A percentile compares a stretch with the other conserved stretches of the same genome.
phyloP scores from a whole-genome alignment of 2,888 invertebrate genomes.

The Lacanobia oleracea region DNA sequence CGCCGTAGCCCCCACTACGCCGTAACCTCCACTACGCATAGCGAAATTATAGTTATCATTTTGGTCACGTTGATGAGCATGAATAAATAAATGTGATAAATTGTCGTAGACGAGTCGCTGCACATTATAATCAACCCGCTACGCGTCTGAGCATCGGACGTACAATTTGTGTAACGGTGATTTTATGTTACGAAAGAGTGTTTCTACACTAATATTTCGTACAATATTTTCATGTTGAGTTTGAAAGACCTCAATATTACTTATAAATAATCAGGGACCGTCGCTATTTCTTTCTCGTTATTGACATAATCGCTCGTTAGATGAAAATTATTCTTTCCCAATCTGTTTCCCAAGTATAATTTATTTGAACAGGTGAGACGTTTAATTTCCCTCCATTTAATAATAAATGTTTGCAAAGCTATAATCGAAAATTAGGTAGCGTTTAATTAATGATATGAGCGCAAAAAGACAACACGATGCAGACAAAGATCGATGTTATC shows the following conservation, averaged over 20 bases:
- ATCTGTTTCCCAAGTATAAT: constrained; percentile 27
- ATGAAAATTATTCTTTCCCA: constrained; percentile 2
- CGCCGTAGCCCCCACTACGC: too few relatives aligned
- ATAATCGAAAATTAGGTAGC: neutral
- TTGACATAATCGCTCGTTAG: constrained; percentile 16
- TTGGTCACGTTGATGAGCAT: too few relatives aligned
- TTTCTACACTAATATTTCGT: constrained; percentile 8
- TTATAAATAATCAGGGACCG: neutral
- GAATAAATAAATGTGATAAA: neutral
- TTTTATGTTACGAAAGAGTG: neutral
- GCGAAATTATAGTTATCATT: too few relatives aligned
- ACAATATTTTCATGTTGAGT: neutral
- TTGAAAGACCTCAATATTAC: neutral
- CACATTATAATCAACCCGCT: neutral
- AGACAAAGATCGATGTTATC: constrained; percentile 27
- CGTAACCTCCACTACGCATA: too few relatives aligned
- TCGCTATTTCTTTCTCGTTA: constrained; percentile 8
- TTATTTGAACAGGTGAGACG: constrained; percentile 32
- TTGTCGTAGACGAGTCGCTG: neutral
- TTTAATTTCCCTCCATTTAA: constrained; percentile 21
- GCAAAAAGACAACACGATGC: constrained; percentile 4
- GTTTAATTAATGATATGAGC: constrained; percentile 15
- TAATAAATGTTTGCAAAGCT: constrained; percentile 29
- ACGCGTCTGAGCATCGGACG: constrained; percentile 6
- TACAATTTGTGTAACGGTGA: neutral